Percentiles rank a stretch among this genome's conserved stretches.
These are phyloP conservation scores for Hemistola chrysoprasaria DNA, from an alignment of 2,888 invertebrate genomes.

Conservation along the genomic window DNA sequence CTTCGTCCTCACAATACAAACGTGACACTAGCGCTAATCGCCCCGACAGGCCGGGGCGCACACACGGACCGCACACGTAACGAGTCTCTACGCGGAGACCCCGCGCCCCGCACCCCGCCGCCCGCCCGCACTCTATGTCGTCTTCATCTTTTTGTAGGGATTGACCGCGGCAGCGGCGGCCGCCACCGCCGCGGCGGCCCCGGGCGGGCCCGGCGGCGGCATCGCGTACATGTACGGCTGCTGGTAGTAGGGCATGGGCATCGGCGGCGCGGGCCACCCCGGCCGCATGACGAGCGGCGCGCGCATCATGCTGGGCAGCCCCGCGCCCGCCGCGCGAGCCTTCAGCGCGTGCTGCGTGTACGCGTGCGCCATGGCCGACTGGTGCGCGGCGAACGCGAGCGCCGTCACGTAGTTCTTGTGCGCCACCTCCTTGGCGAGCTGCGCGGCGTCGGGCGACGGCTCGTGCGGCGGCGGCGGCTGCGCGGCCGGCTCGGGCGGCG, in stretches of 20 bases:
- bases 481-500: conserved; percentile 45
- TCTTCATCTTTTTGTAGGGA: conserved; percentile 96
- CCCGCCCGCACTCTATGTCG: conserved; percentile 82
- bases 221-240: conserved; percentile 78
- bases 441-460: conserved; percentile 49
- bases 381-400: conserved; percentile 74
- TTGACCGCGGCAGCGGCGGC: conserved; percentile 83
- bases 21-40: conserved; percentile 79
- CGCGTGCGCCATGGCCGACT: conserved; percentile 72
- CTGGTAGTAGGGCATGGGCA: conserved; percentile 77
- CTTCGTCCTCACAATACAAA: conserved; percentile 81
- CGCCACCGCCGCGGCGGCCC: conserved; percentile 64
- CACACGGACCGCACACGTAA: conserved; percentile 68
- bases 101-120: conserved; percentile 75
- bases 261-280: conserved; percentile 72
- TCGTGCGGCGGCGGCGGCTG: conserved; percentile 67
- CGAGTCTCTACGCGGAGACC: conserved; percentile 79
- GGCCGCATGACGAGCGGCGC: conserved; percentile 71
- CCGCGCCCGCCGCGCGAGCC: conserved; percentile 84
- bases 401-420: conserved; percentile 92
- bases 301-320: conserved; percentile 64
- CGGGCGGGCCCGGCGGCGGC: conserved; percentile 73
- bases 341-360: conserved; percentile 85
- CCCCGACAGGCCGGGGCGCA: conserved; percentile 76
- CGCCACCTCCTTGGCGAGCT: conserved; percentile 90